Conservation (phyloP, 1,140 invertebrate genomes). For the Neotoxoptera formosana region DNA sequence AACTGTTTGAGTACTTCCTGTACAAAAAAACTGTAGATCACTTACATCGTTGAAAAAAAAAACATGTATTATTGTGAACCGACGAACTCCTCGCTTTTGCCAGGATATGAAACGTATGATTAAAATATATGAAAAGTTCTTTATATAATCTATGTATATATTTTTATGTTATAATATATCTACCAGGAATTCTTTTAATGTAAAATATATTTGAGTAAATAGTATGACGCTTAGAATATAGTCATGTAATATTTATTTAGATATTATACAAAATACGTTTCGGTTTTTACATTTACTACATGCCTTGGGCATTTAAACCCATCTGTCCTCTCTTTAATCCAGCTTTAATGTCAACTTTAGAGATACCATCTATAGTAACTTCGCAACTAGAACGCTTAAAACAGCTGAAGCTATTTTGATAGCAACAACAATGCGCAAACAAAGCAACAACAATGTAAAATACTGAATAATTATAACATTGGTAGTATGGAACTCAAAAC, state of each 20-base stretch:
- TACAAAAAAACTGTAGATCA: no score
- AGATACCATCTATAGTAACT: neutral
- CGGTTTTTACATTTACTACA: neutral
- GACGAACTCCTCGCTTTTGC: no score
- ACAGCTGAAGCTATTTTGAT: conserved; percentile 9
- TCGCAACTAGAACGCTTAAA: neutral
- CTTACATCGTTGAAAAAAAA: no score
- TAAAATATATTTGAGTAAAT: neutral
- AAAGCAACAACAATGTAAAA: neutral
- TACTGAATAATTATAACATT: neutral
- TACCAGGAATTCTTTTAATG: neutral
- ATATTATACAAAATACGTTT: neutral
- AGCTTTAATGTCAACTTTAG: neutral
- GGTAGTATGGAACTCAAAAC: neutral
- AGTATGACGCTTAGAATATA: neutral
- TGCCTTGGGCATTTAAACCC: neutral
- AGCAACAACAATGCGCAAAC: neutral
- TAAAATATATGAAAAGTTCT: neutral
- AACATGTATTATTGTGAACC: no score
- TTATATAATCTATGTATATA: neutral
- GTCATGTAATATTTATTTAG: neutral
- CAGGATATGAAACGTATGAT: neutral
- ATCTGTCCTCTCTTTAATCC: neutral
- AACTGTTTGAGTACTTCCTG: no score
- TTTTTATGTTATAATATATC: neutral